Evolutionary conservation across 2,797 vertebrate species (phyloP).

Genomic region (Sebastes iracundus): DNA sequence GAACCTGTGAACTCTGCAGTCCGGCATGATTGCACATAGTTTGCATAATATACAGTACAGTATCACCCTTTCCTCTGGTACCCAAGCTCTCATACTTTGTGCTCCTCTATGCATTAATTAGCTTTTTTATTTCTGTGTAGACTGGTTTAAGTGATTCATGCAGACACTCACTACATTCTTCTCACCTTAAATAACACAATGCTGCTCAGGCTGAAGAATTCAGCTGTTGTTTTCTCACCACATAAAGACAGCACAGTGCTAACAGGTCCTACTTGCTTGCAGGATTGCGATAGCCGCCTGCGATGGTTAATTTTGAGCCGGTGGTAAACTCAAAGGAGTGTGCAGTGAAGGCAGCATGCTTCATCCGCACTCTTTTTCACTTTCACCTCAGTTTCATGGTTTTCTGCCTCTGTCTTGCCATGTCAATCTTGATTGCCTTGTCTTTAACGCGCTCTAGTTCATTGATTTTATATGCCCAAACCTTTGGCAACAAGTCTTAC

Average conservation of each 20-base stretch:
- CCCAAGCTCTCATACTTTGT: background rate
- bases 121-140: slow-evolving; percentile 3
- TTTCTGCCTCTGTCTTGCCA: background rate
- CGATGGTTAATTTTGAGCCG: background rate
- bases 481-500: background rate
- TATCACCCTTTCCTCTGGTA: background rate
- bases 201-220: slow-evolving; percentile 14
- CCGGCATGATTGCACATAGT: slow-evolving; percentile 19
- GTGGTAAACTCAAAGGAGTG: background rate
- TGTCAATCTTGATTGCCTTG: background rate
- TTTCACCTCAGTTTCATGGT: background rate
- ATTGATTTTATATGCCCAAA: background rate
- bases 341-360: background rate
- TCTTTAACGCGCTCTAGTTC: background rate
- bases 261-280: background rate
- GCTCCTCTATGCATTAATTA: slow-evolving; percentile 17
- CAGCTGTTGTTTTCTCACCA: background rate
- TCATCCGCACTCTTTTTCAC: slow-evolving; percentile 3
- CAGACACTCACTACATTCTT: background rate
- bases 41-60: slow-evolving; percentile 20
- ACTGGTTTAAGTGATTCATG: background rate
- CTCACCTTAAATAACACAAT: background rate
- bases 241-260: background rate
- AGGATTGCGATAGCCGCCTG: background rate
- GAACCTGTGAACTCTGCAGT: slow-evolving; percentile 19